Base-by-base conservation (phyloP, 1,140 invertebrate genomes). In the Halotydeus destructor region DNA sequence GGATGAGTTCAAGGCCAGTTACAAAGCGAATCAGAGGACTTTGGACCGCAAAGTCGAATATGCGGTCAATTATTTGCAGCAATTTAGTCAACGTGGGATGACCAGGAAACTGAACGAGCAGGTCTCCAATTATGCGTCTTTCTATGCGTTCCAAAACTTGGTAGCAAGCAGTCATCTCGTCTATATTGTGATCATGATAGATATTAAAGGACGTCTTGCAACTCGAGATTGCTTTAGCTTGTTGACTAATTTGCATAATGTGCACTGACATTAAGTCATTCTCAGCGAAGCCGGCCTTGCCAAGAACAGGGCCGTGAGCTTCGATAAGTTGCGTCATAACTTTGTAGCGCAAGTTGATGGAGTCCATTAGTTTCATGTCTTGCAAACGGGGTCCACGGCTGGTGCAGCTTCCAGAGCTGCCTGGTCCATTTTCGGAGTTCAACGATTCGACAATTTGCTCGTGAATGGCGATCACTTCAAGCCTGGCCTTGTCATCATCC, bases 11-110 rank as follows among this genome's bases (percentile, higher is more conserved):
- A 19, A 96, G 61, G 5, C 88, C 88, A 0, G 79, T 79, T 1
- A 94, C 65, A 50, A 86, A 88, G 51, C 83, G 72, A 35, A 83
- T 78, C 3, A 96, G 57, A 0, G 89, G 75, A 50, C 76, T 75
- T 4, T 72, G 74, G 0, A 86, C 66, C 0, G 78, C 63, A 55
- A 94, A 81, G 2, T 64, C 61, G n/a, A 75, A 62, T 11, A 48
- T 27, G 9, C 34, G 21, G 5, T 41, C 18, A 30, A 46, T 47
- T 3, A 48, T 26, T 25, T 41, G 27, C 1, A 48, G 19, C n/a
- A 48, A 38, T 34, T 42, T 48, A 0, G 21, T 12, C 22, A 45
- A 26, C 21, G 22, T 42, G 3, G 44, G 39, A 34, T 48, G 37
- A 43, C 44, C 32, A 30, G 32, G 44, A 41, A 45, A 48, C 14